Evolutionary conservation across 1,140 invertebrate species (phyloP), one percentile per base, ranked within the genome.

Genomic region (Condylostylus longicornis): DNA sequence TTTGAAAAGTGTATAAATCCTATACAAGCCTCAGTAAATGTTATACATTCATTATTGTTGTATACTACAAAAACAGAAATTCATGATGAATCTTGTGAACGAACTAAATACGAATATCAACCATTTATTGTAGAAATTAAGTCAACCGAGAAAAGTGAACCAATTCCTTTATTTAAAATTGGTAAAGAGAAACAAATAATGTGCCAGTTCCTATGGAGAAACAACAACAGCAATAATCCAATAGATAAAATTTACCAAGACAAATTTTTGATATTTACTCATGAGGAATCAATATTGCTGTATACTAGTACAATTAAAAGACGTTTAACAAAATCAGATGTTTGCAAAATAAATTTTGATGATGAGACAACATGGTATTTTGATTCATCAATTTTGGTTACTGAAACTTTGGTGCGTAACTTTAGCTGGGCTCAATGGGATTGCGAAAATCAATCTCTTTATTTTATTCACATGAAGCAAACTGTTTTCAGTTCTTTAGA

Each of bases 371-470:
- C 46, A 13, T 70, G 67, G 67, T 58, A 54, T 9, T 60, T 70
- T 41, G 66, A 69, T 47, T 62, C 61, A 1, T 63, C 61, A 14
- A 58, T 68, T 17, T 51, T 75, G 3, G 66, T 65, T 29, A 65
- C 68, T 8, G 77, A 81, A 54, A 66, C 62, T 2, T 63, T 84
- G 36, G 76, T 80, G 1, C 72, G 72, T 50, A 70, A 68, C 21
- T 85, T 84, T 46, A 74, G 75, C 33, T 86, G 81, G 82, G 79
- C 80, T 1, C 81, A 86, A 45, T 85, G 80, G 80, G 79, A 84
- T 55, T 66, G 75, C 40, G 66, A 69, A 14, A 73, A 47, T 2
- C 52, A 72, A 66, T 78, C 78, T 8, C 58, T 86, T 1, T 84
- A 81, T 58, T 82, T 83, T 52, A 83, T 85, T 41, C 78, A 84